A percentile compares a stretch with the other conserved stretches of the same genome.
Conservation (phyloP, 1,140 invertebrate genomes). For the Zaprionus capensis region DNA sequence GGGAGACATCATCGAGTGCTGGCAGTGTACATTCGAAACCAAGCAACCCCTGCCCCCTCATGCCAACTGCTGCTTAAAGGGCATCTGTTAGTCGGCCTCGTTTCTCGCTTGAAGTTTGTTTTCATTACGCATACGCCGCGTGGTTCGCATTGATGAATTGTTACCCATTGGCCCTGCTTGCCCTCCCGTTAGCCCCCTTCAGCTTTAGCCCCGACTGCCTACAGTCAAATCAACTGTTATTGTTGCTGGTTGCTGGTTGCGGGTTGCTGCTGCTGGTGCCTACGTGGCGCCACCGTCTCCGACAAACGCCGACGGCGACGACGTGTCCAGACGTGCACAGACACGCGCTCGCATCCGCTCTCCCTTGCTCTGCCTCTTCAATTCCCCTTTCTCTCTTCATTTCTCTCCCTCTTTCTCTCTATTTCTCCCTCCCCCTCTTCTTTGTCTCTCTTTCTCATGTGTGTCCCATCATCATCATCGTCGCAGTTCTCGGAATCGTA, state of each 20-base stretch:
- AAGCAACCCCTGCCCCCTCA: no score
- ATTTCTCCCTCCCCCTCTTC: background rate
- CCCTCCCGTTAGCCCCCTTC: background rate
- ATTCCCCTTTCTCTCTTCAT: background rate
- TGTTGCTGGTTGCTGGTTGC: constrained; percentile 53
- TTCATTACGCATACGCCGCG: constrained; percentile 74
- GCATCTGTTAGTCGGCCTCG: background rate
- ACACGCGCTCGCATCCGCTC: constrained; percentile 52
- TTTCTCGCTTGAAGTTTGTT: constrained; percentile 12
- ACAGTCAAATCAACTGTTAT: constrained; percentile 61
- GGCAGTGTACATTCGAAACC: no score
- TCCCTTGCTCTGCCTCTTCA: background rate
- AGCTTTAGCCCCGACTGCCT: background rate
- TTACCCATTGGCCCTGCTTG: constrained; percentile 51
- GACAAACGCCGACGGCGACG: constrained; percentile 49
- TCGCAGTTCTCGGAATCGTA: background rate
- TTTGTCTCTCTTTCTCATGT: background rate
- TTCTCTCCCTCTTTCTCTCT: no score
- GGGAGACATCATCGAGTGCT: no score
- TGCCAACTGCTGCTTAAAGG: no score
- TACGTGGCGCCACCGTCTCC: constrained; percentile 63
- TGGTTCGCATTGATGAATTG: constrained; percentile 76
- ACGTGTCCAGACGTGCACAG: constrained; percentile 58
- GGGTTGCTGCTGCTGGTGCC: constrained; percentile 28
- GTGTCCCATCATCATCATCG: background rate